Conservation (phyloP, 2,113 vertebrate species). For the Spilogale gracilis region DNA sequence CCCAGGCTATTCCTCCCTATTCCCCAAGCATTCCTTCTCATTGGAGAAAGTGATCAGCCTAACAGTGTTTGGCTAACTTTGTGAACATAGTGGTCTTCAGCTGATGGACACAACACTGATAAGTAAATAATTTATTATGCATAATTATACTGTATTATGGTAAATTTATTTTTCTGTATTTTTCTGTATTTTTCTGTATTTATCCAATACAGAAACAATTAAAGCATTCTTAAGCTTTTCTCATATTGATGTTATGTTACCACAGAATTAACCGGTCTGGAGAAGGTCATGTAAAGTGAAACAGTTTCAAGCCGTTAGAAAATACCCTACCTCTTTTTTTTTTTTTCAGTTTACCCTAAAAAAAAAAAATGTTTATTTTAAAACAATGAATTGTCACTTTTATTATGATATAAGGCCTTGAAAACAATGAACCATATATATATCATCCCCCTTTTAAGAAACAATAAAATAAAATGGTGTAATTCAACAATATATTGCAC, state of each 20-base stretch:
- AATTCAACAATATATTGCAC: conserved; percentile 77
- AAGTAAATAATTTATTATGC: not conserved
- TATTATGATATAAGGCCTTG: conserved; percentile 35
- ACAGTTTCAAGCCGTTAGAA: not conserved
- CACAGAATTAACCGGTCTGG: not conserved
- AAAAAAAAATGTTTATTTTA: conserved; percentile 62
- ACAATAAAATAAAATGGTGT: conserved; percentile 67
- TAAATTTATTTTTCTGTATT: not conserved
- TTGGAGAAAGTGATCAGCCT: not conserved
- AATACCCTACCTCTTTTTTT: not conserved
- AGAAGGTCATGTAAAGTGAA: not conserved
- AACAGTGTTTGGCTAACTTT: not conserved
- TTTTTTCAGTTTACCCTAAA: not conserved
- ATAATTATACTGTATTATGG: not conserved
- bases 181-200: no score
- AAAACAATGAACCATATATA: conserved; percentile 28
- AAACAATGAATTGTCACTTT: conserved; percentile 34
- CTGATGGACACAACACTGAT: not conserved
- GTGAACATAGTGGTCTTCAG: not conserved
- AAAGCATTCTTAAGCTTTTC: not conserved
- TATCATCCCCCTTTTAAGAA: conserved; percentile 63
- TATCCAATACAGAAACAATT: not conserved
- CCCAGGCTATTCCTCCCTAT: not conserved
- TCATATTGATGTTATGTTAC: not conserved
- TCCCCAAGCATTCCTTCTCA: fast-evolving